phyloP scores from a whole-genome alignment of 2,797 vertebrate genomes.

The Gobio occitaniae region DNA sequence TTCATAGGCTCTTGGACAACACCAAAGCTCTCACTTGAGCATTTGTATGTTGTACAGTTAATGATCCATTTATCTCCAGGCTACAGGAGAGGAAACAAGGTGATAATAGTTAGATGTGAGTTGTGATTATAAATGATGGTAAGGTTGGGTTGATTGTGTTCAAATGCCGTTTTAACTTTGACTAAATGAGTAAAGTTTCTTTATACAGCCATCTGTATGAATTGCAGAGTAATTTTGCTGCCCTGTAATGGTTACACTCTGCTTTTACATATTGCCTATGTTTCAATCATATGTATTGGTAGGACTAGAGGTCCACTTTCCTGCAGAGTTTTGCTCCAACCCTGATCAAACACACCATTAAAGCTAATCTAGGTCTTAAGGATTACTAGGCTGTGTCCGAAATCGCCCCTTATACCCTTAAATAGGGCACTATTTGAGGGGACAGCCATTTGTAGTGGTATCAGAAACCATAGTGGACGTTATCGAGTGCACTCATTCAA shows the following conservation, averaged over 20 bases:
- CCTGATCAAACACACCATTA: not conserved
- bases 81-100: slow-evolving; percentile 68
- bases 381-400: too few relatives aligned
- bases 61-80: slow-evolving; percentile 81
- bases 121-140: not conserved
- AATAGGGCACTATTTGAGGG: not conserved
- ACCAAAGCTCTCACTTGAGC: slow-evolving; percentile 67
- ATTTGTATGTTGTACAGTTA: slow-evolving; percentile 82
- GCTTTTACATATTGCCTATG: not conserved
- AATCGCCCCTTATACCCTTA: not conserved
- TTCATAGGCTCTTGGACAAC: slow-evolving; percentile 68
- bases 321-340: not conserved
- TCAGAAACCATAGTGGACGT: not conserved
- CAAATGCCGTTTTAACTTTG: not conserved
- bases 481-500: not conserved
- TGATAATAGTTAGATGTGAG: not conserved
- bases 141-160: not conserved
- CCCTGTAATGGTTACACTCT: not conserved
- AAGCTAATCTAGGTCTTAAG: too few relatives aligned
- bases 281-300: not conserved
- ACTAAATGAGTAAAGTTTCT: not conserved
- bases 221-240: not conserved
- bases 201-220: not conserved
- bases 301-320: not conserved
- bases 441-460: not conserved